phyloP scores from a whole-genome alignment of 1,140 invertebrate species.

The Drosophila tropicalis region DNA sequence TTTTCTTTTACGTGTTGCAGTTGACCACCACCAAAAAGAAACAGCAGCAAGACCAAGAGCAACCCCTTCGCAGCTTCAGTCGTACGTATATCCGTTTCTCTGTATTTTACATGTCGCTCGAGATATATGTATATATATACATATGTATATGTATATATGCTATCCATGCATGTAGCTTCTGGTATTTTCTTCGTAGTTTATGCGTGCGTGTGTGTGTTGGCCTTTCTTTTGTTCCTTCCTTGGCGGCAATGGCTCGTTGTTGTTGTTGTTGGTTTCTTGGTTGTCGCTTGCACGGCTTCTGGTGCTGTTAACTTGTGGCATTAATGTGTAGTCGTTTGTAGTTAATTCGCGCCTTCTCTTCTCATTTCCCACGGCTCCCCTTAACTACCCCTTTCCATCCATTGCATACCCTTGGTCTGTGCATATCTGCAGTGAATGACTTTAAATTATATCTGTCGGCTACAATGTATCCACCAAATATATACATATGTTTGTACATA shows the following conservation, averaged over 20 bases:
- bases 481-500: too few species aligned
- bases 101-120: slow-evolving; percentile 57
- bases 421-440: slow-evolving; percentile 73
- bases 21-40: slow-evolving; percentile 17
- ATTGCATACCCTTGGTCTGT: neutral
- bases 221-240: slow-evolving; percentile 24
- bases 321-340: slow-evolving; percentile 81
- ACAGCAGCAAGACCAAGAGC: neutral
- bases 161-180: slow-evolving; percentile 53
- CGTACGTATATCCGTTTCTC: slow-evolving; percentile 65
- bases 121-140: slow-evolving; percentile 25
- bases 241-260: slow-evolving; percentile 20
- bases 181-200: slow-evolving; percentile 51
- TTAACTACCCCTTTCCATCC: slow-evolving; percentile 28
- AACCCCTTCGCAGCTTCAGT: slow-evolving; percentile 60
- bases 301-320: slow-evolving; percentile 80
- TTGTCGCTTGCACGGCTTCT: slow-evolving; percentile 76
- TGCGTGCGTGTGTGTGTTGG: slow-evolving; percentile 19
- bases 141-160: neutral
- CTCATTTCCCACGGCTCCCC: neutral
- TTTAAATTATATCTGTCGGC: slow-evolving; percentile 72
- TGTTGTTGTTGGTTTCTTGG: slow-evolving; percentile 27
- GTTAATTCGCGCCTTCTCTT: slow-evolving; percentile 72
- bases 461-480: slow-evolving; percentile 65
- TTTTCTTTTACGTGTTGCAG: slow-evolving; percentile 42